A percentile compares a stretch with the other conserved stretches of the same genome.
Evolutionary conservation across 30 jellyfish, hydroid and myxozoan species (phyloP).

Genomic region (Hydractinia echinata): DNA sequence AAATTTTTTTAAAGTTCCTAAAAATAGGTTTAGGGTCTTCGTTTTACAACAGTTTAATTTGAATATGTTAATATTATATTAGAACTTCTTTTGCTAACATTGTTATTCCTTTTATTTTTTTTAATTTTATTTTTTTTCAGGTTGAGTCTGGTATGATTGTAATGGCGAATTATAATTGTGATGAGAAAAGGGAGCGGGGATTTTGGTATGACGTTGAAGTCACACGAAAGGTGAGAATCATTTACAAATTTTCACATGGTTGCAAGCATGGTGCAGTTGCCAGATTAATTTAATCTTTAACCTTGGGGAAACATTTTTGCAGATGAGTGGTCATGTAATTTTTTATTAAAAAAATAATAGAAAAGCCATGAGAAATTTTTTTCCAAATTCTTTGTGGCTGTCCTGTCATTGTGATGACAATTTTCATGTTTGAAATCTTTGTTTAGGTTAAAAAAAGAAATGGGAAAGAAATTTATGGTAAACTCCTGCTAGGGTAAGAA

Average conservation of each 20-base stretch:
- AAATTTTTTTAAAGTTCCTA: background rate
- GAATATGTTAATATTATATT: no score
- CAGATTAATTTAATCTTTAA: no score
- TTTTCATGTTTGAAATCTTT: no score
- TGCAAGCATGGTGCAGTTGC: no score
- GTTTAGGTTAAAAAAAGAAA: constrained; percentile 35
- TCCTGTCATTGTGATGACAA: no score
- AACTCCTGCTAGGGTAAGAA: constrained; percentile 52
- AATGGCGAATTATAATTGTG: constrained; percentile 89
- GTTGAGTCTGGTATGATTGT: constrained; percentile 57
- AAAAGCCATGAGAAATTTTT: no score
- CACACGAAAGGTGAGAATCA: constrained; percentile 57
- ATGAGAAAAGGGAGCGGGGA: constrained; percentile 85
- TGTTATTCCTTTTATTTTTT: background rate
- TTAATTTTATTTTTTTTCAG: constrained; percentile 24
- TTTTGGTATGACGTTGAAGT: constrained; percentile 86
- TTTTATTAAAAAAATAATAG: no score
- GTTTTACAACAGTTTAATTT: background rate
- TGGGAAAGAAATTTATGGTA: constrained; percentile 53
- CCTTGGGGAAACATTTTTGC: no score
- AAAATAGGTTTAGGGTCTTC: background rate
- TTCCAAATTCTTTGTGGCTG: no score
- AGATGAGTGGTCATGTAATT: no score
- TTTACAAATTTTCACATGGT: background rate
- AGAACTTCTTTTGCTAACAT: background rate